Evolutionary conservation across 2,888 invertebrate species (phyloP).

Genomic region (Crematogaster levior): DNA sequence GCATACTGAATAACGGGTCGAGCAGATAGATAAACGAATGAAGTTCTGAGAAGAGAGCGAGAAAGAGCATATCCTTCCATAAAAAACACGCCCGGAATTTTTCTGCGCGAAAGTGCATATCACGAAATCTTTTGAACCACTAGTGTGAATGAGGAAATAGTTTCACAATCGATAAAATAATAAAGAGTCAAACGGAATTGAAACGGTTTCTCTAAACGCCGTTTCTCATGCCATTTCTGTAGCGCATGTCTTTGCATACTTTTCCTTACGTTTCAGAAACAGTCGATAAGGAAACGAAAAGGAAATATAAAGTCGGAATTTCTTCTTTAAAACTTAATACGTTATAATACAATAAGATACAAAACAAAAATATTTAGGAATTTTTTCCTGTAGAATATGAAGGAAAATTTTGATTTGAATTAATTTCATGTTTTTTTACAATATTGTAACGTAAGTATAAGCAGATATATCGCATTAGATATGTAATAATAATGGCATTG

Average conservation of each 20-base stretch:
- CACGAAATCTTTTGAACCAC: conserved; percentile 20
- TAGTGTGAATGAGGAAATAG: not conserved
- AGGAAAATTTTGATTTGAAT: not conserved
- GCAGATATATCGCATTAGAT: not conserved
- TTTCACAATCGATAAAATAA: conserved; percentile 40
- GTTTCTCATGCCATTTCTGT: conserved; percentile 10
- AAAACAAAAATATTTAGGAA: not conserved
- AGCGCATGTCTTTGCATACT: too few relatives aligned
- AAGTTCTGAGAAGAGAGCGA: conserved; percentile 67
- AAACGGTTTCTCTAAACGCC: not conserved
- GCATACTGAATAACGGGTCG: conserved; percentile 33
- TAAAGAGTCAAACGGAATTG: conserved; percentile 15
- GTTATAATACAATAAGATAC: not conserved
- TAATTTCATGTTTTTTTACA: not conserved
- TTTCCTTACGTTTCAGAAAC: not conserved
- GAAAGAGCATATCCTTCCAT: conserved; percentile 56
- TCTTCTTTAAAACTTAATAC: not conserved
- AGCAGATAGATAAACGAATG: conserved; percentile 61
- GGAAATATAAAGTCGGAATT: not conserved
- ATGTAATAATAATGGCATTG: not conserved
- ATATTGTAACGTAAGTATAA: not conserved
- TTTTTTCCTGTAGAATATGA: not conserved
- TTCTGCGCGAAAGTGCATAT: not conserved
- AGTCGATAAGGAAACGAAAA: not conserved
- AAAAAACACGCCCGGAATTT: conserved; percentile 19